Conservation (phyloP, 2,113 vertebrate species). For the Hippocampus zosterae region DNA sequence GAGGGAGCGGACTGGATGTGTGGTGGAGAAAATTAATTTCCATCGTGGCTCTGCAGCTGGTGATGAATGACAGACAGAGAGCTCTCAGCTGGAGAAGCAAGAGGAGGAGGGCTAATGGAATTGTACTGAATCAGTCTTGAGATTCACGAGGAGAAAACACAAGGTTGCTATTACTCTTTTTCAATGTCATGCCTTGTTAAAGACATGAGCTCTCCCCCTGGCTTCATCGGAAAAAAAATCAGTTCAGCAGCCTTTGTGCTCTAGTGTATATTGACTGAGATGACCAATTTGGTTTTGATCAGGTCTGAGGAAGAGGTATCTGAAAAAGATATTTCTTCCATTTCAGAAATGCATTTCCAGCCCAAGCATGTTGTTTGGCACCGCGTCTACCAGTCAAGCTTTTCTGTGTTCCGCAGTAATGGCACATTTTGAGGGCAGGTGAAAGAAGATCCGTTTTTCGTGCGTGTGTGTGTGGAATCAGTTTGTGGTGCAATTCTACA, state of each 20-base stretch:
- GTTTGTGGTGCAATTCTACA: conserved; percentile 48
- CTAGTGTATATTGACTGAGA: conserved; percentile 21
- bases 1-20: conserved; percentile 8
- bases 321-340: background rate
- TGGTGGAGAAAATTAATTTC: conserved; percentile 46
- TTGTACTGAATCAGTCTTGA: conserved; percentile 48
- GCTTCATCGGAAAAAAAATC: conserved; percentile 17
- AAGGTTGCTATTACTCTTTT: conserved; percentile 53
- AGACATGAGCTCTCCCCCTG: conserved; percentile 45
- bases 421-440: conserved; percentile 30
- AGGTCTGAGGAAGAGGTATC: conserved; percentile 7
- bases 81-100: conserved; percentile 57
- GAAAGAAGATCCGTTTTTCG: conserved; percentile 2
- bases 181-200: conserved; percentile 60
- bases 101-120: conserved; percentile 57
- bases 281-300: conserved; percentile 34
- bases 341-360: conserved; percentile 19
- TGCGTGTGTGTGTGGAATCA: conserved; percentile 28
- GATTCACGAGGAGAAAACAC: conserved; percentile 47
- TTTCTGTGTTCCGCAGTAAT: conserved; percentile 35
- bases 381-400: conserved; percentile 31
- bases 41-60: conserved; percentile 55
- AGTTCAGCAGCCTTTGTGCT: conserved; percentile 22
- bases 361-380: background rate
- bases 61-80: conserved; percentile 65